These are phyloP conservation scores for Lysandra bellargus DNA, from an alignment of 2,888 invertebrate species.

Conservation along the genomic window DNA sequence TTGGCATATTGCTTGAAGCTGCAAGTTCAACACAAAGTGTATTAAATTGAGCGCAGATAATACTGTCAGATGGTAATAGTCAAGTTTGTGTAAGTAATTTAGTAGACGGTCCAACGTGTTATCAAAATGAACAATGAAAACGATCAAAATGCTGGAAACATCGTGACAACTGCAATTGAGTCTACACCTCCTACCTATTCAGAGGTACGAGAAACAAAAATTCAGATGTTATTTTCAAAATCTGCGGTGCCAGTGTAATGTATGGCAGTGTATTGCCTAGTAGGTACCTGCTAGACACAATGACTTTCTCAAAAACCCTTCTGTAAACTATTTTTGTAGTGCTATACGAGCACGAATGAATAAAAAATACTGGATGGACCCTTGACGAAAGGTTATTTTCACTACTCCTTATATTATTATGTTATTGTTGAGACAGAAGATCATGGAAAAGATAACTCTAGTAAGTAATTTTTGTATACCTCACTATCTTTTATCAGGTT, in stretches of 20 bases:
- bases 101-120: background rate
- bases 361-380: no score
- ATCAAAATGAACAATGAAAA: background rate
- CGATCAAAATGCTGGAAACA: background rate
- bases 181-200: no score
- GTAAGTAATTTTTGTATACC: background rate
- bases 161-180: background rate
- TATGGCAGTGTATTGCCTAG: background rate
- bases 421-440: background rate
- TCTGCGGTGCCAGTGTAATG: background rate
- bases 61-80: constrained; percentile 19
- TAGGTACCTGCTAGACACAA: background rate
- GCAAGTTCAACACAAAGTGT: constrained; percentile 29
- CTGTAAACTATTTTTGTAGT: no score
- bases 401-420: background rate
- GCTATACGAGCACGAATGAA: no score
- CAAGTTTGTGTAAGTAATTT: constrained; percentile 26
- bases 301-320: background rate
- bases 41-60: constrained; percentile 32
- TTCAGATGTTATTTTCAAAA: background rate
- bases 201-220: no score
- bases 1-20: constrained; percentile 36
- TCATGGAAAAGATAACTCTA: background rate
- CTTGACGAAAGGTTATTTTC: no score
- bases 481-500: background rate